A percentile compares a stretch with the other conserved stretches of the same genome.
Conservation (phyloP, 1,140 invertebrate species). For the Laupala kohalensis region DNA sequence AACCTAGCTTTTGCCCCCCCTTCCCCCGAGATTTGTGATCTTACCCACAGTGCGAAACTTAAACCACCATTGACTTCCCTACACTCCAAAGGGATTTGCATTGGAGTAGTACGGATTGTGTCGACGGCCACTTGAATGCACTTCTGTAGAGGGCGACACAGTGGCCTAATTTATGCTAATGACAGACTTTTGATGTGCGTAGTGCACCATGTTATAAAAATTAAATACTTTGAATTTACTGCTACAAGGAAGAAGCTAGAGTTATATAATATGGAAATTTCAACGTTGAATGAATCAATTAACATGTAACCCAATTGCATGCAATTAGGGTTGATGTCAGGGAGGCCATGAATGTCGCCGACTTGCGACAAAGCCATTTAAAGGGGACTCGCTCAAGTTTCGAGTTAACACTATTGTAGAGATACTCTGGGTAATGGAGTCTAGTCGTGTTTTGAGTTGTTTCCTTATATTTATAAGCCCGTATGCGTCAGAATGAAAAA, state of each 20-base stretch:
- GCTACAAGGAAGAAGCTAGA: not conserved
- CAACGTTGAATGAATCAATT: not conserved
- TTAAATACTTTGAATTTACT: not conserved
- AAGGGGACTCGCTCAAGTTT: too few relatives aligned
- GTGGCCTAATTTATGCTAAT: not conserved
- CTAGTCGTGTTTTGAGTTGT: too few relatives aligned
- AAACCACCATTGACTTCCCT: too few relatives aligned
- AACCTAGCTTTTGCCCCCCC: too few relatives aligned
- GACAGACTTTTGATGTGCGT: not conserved
- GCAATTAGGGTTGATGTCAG: not conserved
- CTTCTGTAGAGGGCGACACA: not conserved
- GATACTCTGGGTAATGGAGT: too few relatives aligned
- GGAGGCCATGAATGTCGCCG: not conserved
- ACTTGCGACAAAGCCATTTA: not conserved
- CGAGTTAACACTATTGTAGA: too few relatives aligned
- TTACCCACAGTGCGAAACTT: too few relatives aligned
- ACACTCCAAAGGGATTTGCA: too few relatives aligned
- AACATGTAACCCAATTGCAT: not conserved
- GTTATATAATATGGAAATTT: not conserved
- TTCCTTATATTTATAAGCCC: too few relatives aligned
- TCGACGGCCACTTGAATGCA: too few relatives aligned
- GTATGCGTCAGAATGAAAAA: too few relatives aligned
- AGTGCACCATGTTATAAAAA: not conserved
- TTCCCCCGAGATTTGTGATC: too few relatives aligned
- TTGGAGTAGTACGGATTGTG: not conserved